These are phyloP conservation scores for Sisor rabdophorus DNA, from an alignment of 2,113 vertebrate genomes.

Conservation along the genomic window DNA sequence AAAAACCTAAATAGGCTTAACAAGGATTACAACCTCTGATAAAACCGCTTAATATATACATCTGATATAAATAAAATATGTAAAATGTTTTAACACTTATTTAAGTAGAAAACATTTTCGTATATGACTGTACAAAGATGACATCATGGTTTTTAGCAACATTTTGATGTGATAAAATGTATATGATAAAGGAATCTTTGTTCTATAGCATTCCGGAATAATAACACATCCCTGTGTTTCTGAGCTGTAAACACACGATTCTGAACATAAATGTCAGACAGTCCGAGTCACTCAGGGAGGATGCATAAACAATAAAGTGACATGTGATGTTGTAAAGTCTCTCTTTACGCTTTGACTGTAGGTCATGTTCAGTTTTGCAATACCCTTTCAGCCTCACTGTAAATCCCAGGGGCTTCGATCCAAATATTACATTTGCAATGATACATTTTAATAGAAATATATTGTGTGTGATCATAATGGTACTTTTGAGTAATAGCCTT, in stretches of 20 bases:
- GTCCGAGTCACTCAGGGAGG: background rate
- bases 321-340: background rate
- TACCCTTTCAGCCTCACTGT: background rate
- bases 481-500: no score
- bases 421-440: no score
- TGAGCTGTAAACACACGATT: background rate
- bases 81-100: no score
- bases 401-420: background rate
- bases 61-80: no score
- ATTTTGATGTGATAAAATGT: no score
- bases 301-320: conserved; percentile 8
- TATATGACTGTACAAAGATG: no score
- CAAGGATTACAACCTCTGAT: no score
- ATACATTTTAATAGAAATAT: no score
- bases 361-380: background rate
- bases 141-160: no score
- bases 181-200: conserved; percentile 10
- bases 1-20: no score
- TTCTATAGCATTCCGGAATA: conserved; percentile 16
- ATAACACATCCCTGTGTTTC: background rate
- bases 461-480: no score
- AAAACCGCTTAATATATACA: no score
- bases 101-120: background rate
- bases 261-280: background rate
- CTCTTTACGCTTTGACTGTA: background rate